Evolutionary conservation across 2,888 invertebrate genomes (phyloP), one percentile per base, ranked within the genome.

Genomic region (Panopea generosa): DNA sequence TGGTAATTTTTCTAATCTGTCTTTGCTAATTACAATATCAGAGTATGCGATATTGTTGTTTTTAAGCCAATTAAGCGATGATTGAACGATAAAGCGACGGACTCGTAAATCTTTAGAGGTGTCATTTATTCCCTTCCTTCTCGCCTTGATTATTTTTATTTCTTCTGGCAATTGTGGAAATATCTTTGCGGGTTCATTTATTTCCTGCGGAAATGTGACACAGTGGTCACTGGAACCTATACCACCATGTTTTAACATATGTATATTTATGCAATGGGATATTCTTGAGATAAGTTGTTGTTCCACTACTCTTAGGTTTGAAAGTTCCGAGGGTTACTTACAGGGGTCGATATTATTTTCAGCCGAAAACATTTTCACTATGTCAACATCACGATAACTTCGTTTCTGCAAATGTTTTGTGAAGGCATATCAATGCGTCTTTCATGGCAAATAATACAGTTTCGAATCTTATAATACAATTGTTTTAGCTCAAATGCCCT

Each of bases 321-420:
- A 7, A 38, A 70, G 43, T 22, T 69, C 38, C n/a, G n/a, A 16
- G 24, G 69, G 69, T 20, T 63, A 2, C 2, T 2, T 4, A 27
- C 38, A 29, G 29, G 74, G 78, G 52, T 78, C 56, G 70, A 82
- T 80, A 26, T 71, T 77, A 56, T 82, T 82, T 52, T 71, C 59
- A 38, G 26, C 3, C 3, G 75, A 82, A 60, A 80, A 82, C 63
- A 77, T 66, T 74, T 73, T 73, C 18, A 74, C 45, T 16, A 62
- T 45, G 40, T 61, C 47, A 60, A 59, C 72, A 20, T 77, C 76
- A 40, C n/a, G n/a, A n/a, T n/a, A n/a, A n/a, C n/a, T n/a, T n/a
- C n/a, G n/a, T n/a, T n/a, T n/a, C n/a, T n/a, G 1, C 47, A 27
- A 74, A 59, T 74, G 75, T 78, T 43, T 78, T 74, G 43, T 65